These are phyloP conservation scores for Centropus unirufus DNA, from an alignment of 2,113 vertebrate genomes.

Conservation along the genomic window DNA sequence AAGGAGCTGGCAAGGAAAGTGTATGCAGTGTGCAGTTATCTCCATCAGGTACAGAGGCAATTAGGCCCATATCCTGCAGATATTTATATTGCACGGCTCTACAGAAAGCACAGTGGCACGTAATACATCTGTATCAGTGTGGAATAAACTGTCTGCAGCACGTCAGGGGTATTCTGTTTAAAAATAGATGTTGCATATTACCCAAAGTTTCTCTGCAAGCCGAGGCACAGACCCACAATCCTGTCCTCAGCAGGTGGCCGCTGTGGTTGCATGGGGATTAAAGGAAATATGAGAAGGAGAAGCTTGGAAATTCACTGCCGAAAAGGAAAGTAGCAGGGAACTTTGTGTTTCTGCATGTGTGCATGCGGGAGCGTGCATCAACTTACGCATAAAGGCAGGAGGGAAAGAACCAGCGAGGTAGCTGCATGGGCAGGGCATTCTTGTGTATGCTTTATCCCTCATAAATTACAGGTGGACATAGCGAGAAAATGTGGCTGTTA, in stretches of 20 bases:
- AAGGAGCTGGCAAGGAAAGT: constrained; percentile 1
- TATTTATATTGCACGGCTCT: constrained; percentile 44
- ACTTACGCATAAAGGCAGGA: not conserved
- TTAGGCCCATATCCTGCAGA: constrained; percentile 34
- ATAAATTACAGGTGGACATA: not conserved
- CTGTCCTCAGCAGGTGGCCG: not conserved
- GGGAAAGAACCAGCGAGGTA: not conserved
- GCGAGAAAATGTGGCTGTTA: not conserved
- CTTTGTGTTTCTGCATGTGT: not conserved
- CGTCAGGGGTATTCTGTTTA: not conserved
- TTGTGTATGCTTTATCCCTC: not conserved
- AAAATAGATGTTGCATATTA: not conserved
- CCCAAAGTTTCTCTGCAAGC: not conserved
- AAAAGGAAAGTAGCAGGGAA: not conserved
- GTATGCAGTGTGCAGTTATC: not conserved
- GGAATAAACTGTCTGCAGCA: not conserved
- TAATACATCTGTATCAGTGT: not conserved
- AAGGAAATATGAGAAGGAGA: not conserved
- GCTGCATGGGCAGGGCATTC: not conserved
- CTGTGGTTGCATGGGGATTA: not conserved
- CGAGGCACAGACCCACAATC: not conserved
- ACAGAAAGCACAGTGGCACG: constrained; percentile 4
- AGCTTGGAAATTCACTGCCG: not conserved
- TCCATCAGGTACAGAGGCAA: constrained; percentile 48
- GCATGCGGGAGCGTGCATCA: not conserved